These are phyloP conservation scores for Chalcosyrphus nemorum DNA, from an alignment of 2,888 invertebrate species.

Conservation along the genomic window DNA sequence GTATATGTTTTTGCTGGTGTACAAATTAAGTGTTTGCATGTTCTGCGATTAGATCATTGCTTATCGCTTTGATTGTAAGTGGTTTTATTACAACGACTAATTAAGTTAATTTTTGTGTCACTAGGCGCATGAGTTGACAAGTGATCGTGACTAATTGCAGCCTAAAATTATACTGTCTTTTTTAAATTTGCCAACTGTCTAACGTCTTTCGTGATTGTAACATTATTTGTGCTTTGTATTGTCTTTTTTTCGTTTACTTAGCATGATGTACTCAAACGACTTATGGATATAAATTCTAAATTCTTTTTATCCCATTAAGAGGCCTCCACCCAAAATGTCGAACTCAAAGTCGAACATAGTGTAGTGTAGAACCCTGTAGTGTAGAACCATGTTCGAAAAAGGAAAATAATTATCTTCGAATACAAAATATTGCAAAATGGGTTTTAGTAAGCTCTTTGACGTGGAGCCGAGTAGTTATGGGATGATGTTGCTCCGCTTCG, in stretches of 20 bases:
- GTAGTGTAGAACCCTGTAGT: too few relatives aligned
- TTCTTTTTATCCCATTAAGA: slow-evolving; percentile 56
- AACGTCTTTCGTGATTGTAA: neutral
- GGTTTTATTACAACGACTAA: slow-evolving; percentile 27
- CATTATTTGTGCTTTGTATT: slow-evolving; percentile 12
- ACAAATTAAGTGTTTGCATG: slow-evolving; percentile 8
- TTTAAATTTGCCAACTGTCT: slow-evolving; percentile 3
- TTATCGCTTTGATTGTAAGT: slow-evolving; percentile 13
- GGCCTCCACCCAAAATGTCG: too few relatives aligned
- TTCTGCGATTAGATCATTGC: slow-evolving; percentile 30
- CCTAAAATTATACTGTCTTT: slow-evolving; percentile 54
- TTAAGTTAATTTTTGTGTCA: slow-evolving; percentile 53
- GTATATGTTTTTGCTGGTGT: slow-evolving; percentile 1
- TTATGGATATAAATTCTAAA: slow-evolving; percentile 28
- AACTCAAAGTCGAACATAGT: too few relatives aligned
- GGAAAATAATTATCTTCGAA: too few relatives aligned
- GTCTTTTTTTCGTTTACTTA: slow-evolving; percentile 3
- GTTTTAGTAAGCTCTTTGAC: too few relatives aligned
- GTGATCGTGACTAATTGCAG: slow-evolving; percentile 10
- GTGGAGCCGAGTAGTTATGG: too few relatives aligned
- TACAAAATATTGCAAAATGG: too few relatives aligned
- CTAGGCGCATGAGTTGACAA: slow-evolving; percentile 41
- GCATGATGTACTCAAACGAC: slow-evolving; percentile 7
- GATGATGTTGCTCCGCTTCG: too few relatives aligned
- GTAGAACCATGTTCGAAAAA: too few relatives aligned